phyloP scores from a whole-genome alignment of 1,140 invertebrate genomes.

The Galleria mellonella region DNA sequence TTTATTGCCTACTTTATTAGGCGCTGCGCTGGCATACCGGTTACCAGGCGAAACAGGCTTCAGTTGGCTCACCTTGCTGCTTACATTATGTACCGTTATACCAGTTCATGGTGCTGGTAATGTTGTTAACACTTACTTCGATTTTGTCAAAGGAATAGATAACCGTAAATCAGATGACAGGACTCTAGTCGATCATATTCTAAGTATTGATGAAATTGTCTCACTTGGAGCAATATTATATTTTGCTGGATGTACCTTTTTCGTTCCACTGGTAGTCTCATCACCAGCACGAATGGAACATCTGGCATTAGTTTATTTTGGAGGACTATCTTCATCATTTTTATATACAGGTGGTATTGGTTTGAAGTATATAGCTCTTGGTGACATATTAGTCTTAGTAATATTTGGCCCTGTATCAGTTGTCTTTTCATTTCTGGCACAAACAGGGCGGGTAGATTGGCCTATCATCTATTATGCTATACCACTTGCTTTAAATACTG shows the following conservation, averaged over 20 bases:
- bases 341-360: slow-evolving; percentile 95
- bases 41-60: slow-evolving; percentile 81
- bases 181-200: slow-evolving; percentile 92
- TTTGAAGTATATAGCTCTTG: slow-evolving; percentile 93
- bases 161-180: slow-evolving; percentile 93
- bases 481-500: slow-evolving; percentile 94
- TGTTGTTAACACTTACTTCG: slow-evolving; percentile 97
- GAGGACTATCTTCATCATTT: slow-evolving; percentile 96
- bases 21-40: slow-evolving; percentile 90
- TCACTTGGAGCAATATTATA: slow-evolving; percentile 92
- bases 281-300: slow-evolving; percentile 96
- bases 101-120: slow-evolving; percentile 96
- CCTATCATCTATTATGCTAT: slow-evolving; percentile 94
- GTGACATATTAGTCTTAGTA: slow-evolving; percentile 92
- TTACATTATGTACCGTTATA: slow-evolving; percentile 89
- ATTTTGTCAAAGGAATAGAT: slow-evolving; percentile 95
- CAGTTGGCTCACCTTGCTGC: slow-evolving; percentile 84
- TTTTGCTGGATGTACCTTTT: slow-evolving; percentile 90
- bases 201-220: slow-evolving; percentile 90
- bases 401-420: slow-evolving; percentile 96
- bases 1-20: slow-evolving; percentile 90
- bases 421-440: slow-evolving; percentile 94
- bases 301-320: slow-evolving; percentile 94
- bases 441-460: slow-evolving; percentile 90
- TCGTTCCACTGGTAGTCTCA: slow-evolving; percentile 84